Evolutionary conservation across 2,797 vertebrate genomes (phyloP), one percentile per base, ranked within the genome.

Genomic region (Accipiter fasciatus): DNA sequence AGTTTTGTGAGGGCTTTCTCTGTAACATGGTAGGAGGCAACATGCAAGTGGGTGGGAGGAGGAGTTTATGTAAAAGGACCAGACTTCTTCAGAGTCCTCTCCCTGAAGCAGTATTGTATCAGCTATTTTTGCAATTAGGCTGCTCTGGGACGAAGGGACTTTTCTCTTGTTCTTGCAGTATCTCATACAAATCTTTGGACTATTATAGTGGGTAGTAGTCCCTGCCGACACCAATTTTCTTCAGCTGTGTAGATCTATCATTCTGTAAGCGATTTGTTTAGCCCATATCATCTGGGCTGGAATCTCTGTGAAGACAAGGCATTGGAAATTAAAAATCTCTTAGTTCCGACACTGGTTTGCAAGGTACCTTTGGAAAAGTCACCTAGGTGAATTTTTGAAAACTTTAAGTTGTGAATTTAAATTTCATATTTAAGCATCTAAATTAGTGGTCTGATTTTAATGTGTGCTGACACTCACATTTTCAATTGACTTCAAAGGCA

Each of bases 381-480:
- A 77, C 33, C 26, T 33, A 89, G 42, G 44, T 1, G 7, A 94
- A 70, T 59, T 93, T 87, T 93, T 95, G 64, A 49, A 92, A 91
- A 95, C 81, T 79, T 89, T 17, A 93, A 91, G 35, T 80, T 94
- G 29, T 5, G 1, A 92, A 94, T 88, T 87, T 87, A 93, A 95
- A 94, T 91, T 87, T 93, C 44, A 83, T 71, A 81, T 91, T 93
- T 97, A 97, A 97, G 73, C 90, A 96, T 89, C 95, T 91, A 97
- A 96, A 96, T 97, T 96, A 96, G 89, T 95, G 92, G 94, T 94
- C 92, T 97, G 93, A 94, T 97, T 97, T 97, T 95, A 95, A 96
- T 97, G 94, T 91, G 78, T 96, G 94, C 93, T 97, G 95, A 96
- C 93, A 97, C 40, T 95, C 89, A 97, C 90, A 91, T 94, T 93